Base-by-base conservation (phyloP, 2,888 invertebrate genomes). In the Meganola albula region DNA sequence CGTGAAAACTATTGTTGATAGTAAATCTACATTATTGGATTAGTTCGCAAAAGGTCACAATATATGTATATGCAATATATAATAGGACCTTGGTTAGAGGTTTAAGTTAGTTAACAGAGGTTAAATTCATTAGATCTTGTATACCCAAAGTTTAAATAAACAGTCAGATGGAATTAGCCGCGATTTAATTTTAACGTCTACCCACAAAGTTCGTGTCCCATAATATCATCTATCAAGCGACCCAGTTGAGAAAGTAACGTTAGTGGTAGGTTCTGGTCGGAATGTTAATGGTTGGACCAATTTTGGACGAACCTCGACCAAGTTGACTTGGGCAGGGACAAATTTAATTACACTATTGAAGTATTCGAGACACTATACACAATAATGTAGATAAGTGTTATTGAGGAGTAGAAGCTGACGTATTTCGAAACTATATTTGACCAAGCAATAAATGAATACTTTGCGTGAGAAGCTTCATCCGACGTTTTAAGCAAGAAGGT, bases 211-310 rank as follows among this genome's bases (percentile, higher is more conserved):
- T 51, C 59, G 59, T 69, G 67, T 63, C 61, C 62, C 28, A 46
- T 44, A 59, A 61, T 61, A 53, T 46, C 55, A 65, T 60, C 49
- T 58, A 60, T 49, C 49, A 54, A 51, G 40, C 40, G 52, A 53
- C 63, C 65, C 64, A 73, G 62, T 65, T 54, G 59, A 67, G 69
- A 75, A 73, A 70, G 69, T 67, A 61, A 53, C 56, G 58, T 63
- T 58, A 65, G 59, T 44, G 54, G 60, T 63, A 59, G 54, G 60
- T 63, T 58, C 48, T 48, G 40, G 45, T 44, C 40, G 68, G 75
- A 75, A 77, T 77, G 66, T 75, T 76, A 76, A 78, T 74, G 67
- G 65, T 50, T 53, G 24, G 24, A 70, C 65, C 65, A 74, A 76
- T 75, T 73, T 72, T 70, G 66, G 61, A 62, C 37, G 53, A 57